Conservation (phyloP, 1,140 invertebrate genomes). For the Solenopsis fugax region DNA sequence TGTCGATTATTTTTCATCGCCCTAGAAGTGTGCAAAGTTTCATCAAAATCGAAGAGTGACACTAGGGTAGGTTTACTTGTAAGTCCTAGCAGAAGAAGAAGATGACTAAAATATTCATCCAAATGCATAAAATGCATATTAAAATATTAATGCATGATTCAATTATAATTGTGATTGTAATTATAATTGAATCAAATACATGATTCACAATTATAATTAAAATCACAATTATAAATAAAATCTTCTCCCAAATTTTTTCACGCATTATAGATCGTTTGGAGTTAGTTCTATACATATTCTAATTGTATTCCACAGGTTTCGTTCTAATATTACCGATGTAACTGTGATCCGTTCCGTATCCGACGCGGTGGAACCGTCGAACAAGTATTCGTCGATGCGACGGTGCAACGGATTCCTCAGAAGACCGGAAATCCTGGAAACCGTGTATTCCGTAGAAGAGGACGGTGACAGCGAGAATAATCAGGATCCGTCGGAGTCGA, state of each 20-base stretch:
- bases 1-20: too few species aligned
- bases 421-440: constrained; percentile 93
- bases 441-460: constrained; percentile 94
- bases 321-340: constrained; percentile 86
- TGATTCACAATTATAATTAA: background rate
- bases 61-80: too few species aligned
- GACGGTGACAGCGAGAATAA: constrained; percentile 90
- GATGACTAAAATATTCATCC: too few species aligned
- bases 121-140: background rate
- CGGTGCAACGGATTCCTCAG: constrained; percentile 92
- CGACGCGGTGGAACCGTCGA: constrained; percentile 92
- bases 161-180: too few species aligned
- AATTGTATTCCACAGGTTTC: constrained; percentile 79
- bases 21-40: too few species aligned
- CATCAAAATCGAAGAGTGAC: too few species aligned
- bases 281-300: background rate
- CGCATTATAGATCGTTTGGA: background rate
- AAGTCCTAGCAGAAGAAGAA: too few species aligned
- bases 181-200: too few species aligned
- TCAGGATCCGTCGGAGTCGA: constrained; percentile 85
- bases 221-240: background rate
- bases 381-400: constrained; percentile 90
- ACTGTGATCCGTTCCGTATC: constrained; percentile 93
- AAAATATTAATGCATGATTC: background rate
- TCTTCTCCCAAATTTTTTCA: background rate